Evolutionary conservation across 2,888 invertebrate genomes (phyloP), one percentile per base, ranked within the genome.

Genomic region (Folsomia candida): DNA sequence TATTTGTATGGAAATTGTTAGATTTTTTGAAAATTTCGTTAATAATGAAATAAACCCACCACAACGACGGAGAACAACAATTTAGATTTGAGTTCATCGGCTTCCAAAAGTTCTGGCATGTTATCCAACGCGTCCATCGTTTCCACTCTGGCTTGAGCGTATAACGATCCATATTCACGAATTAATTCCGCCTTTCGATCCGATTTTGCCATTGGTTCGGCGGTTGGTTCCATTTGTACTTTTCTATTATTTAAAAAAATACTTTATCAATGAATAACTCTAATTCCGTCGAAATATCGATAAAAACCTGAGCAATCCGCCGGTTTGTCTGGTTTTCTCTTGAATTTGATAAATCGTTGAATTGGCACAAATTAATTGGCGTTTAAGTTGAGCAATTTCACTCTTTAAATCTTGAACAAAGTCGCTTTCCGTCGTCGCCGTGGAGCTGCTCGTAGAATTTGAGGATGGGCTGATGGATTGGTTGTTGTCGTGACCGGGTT

Each of bases 51-150:
- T n/a, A 61, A 61, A 20, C 18, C 90, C 85, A 97, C 97, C 85
- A 97, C 97, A 80, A 95, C 90, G 71, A 96, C 93, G 71, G 96
- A 97, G 85, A 97, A 97, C 77, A 97, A 88, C 78, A 97, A 93
- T 87, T 97, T 97, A 81, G 91, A 90, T 85, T 97, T 97, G 77
- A 97, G 87, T 81, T 94, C 93, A 72, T 92, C 90, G 18, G 92
- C 91, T 78, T 92, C 91, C 68, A 88, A 87, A 69, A 97, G 87
- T 76, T 92, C 91, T 11, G 90, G 89, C 71, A 97, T 85, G 29
- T 89, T 87, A 80, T 93, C 91, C 72, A 97, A 85, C 11, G 94
- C 92, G 80, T 95, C 93, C 80, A 96, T 85, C 0, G 93, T 91
- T 81, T 94, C 91, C 70, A 92, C 89, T 69, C 95, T 88, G 37